A percentile compares a stretch with the other conserved stretches of the same genome.
These are phyloP conservation scores for Kuschelorhynchus macadamiae DNA, from an alignment of 2,888 invertebrate species.

Conservation along the genomic window DNA sequence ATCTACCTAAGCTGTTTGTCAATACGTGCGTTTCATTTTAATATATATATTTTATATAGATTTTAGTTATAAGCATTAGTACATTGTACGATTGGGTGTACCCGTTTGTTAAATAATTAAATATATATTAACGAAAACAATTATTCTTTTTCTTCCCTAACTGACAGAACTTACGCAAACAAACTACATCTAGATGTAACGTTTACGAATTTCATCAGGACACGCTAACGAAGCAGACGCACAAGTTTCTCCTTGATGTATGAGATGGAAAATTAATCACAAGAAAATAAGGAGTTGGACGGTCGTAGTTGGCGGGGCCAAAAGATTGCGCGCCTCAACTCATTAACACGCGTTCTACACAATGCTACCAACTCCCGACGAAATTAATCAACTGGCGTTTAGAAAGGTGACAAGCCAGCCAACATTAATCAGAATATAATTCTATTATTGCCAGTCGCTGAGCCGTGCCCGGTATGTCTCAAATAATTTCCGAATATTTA, in stretches of 20 bases:
- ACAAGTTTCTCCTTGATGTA: constrained; percentile 42
- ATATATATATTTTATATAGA: too few relatives aligned
- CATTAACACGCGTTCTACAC: constrained; percentile 49
- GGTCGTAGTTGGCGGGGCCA: constrained; percentile 27
- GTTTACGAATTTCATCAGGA: constrained; percentile 11
- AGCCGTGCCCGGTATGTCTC: constrained; percentile 40
- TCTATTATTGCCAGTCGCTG: constrained; percentile 48
- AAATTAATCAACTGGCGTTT: constrained; percentile 48
- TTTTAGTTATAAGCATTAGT: too few relatives aligned
- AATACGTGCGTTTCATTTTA: too few relatives aligned
- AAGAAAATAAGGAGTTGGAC: constrained; percentile 39
- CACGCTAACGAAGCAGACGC: constrained; percentile 33
- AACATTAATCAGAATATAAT: constrained; percentile 51
- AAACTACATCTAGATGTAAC: too few relatives aligned
- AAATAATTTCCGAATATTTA: constrained; percentile 35
- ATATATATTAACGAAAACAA: too few relatives aligned
- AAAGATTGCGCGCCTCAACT: constrained; percentile 48
- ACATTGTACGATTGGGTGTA: too few relatives aligned
- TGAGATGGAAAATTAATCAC: constrained; percentile 44
- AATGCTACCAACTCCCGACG: constrained; percentile 46
- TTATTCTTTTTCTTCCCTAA: too few relatives aligned
- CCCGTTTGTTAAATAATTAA: too few relatives aligned
- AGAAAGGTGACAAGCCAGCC: constrained; percentile 48
- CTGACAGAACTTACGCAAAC: too few relatives aligned
- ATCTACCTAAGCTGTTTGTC: too few relatives aligned